Base-by-base conservation (phyloP, 1,140 invertebrate species). In the Euwallacea fornicatus region DNA sequence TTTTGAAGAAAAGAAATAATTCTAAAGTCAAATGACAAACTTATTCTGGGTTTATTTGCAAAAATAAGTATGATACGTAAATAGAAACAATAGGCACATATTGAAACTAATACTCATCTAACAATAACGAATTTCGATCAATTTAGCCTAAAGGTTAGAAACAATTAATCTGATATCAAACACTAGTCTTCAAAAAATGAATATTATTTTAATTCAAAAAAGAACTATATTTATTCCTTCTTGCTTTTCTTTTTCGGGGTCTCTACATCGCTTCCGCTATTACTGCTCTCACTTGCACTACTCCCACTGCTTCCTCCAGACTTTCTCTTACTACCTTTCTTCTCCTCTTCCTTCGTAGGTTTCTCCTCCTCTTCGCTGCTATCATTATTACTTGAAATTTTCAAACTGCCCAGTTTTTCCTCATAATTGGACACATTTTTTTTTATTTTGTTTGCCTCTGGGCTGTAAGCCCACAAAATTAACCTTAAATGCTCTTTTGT, bases 381-480 rank as follows among this genome's bases (percentile, higher is more conserved):
- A 42, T 73, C 41, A n/a, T 67, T 44, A 46, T 73, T 60, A 71
- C 65, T 60, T 67, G 64, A 61, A 9, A 73, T 70, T 33, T 74
- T 76, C 33, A 50, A 33, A n/a, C 59, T 67, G 42, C 75, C 76
- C 7, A 81, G 54, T 75, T 80, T 80, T 44, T 78, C 78, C 66
- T 81, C 78, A 62, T 79, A 76, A 53, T 67, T 79, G 0, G 71
- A 68, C 33, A 79, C 44, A 67, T 74, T 79, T 56, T 82, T 82
- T 71, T 85, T 85, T 2, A 85, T 78, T 76, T 84, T 84, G 64
- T 81, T 82, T 42, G 83, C 82, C 66, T 85, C 83, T 7, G 88
- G 88, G 64, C 86, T 88, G 76, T 89, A 89, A 0, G 87, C 87
- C 88, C 88, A 89, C 15, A 88, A 77, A 67, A 89, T 83, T 70